Conservation (phyloP, 2,113 vertebrate genomes). For the Xiphorhynchus elegans region DNA sequence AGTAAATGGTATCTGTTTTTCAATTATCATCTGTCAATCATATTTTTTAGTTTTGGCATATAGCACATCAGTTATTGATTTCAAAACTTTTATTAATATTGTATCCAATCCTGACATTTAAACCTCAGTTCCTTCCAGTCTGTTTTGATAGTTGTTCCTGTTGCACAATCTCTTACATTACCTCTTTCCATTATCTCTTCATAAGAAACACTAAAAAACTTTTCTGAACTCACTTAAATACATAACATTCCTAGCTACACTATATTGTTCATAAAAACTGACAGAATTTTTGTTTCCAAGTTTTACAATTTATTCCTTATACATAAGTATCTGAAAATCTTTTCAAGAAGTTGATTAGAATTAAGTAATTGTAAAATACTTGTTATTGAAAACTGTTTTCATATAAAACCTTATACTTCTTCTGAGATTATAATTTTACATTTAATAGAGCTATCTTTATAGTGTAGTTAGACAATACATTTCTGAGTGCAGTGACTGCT, state of each 20-base stretch:
- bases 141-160: not conserved
- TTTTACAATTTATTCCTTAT: not conserved
- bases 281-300: not conserved
- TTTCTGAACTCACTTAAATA: not conserved
- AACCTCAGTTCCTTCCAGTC: not conserved
- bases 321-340: not conserved
- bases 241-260: not conserved
- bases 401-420: not conserved
- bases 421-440: not conserved
- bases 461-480: not conserved
- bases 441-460: not conserved
- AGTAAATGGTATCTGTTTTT: not conserved
- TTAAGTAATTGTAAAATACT: not conserved
- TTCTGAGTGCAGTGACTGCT: not conserved
- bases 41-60: not conserved
- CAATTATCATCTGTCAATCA: not conserved
- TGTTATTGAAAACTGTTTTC: not conserved
- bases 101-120: not conserved
- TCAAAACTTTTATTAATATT: not conserved
- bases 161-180: not conserved
- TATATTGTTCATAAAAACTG: not conserved
- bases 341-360: not conserved
- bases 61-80: not conserved
- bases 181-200: not conserved
- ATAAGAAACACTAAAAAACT: not conserved